phyloP scores from a whole-genome alignment of 2,113 vertebrate genomes.

The Suricata suricatta region DNA sequence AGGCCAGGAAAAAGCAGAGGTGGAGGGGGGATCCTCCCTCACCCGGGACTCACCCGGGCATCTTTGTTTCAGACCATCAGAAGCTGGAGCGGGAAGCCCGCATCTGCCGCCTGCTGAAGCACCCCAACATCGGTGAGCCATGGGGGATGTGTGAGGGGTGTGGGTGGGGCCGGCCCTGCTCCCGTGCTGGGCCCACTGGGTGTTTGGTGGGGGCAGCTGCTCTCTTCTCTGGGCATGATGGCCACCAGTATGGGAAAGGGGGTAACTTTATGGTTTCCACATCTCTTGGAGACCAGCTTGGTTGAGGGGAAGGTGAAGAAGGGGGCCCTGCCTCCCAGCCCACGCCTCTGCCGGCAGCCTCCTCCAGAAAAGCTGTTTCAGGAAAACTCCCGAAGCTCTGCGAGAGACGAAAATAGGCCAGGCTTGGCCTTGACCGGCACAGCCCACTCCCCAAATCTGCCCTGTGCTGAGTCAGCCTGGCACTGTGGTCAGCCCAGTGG shows the following conservation, averaged over 20 bases:
- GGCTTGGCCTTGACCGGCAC: background rate
- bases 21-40: background rate
- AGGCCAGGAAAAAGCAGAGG: too few species aligned
- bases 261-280: constrained; percentile 20
- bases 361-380: constrained; percentile 74
- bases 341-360: constrained; percentile 62
- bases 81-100: constrained; percentile 97
- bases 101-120: constrained; percentile 96
- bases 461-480: constrained; percentile 14
- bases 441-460: constrained; percentile 1
- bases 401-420: constrained; percentile 62
- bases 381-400: constrained; percentile 33
- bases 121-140: constrained; percentile 93
- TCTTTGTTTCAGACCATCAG: constrained; percentile 92
- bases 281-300: constrained; percentile 50
- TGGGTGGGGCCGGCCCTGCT: background rate
- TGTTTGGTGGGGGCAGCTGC: background rate
- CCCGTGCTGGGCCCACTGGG: background rate
- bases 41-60: background rate
- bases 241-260: background rate
- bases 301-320: constrained; percentile 41
- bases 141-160: fast-evolving
- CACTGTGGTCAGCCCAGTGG: background rate
- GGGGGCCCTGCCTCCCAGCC: constrained; percentile 60
- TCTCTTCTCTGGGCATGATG: constrained; percentile 2